Evolutionary conservation across 2,888 invertebrate species (phyloP).

Genomic region (Ectropis crepuscularia): DNA sequence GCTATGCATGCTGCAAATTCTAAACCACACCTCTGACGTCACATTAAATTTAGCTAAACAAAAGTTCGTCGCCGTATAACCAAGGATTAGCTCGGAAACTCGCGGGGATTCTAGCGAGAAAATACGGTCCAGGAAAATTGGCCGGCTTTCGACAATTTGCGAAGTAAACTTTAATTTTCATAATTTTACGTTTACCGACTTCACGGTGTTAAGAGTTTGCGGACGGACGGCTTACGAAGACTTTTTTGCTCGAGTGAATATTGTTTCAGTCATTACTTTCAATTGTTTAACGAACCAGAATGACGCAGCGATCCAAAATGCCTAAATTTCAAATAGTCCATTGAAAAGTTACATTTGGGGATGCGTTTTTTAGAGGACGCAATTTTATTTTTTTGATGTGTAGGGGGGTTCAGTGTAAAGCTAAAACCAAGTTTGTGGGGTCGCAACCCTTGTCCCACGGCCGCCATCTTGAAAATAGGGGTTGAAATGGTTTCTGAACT

Average conservation of each 20-base stretch:
- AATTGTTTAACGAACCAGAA: constrained; percentile 11
- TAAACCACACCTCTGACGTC: neutral
- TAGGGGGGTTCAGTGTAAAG: too few species aligned
- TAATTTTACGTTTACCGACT: constrained; percentile 30
- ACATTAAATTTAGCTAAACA: constrained; percentile 26
- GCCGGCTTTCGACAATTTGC: constrained; percentile 32
- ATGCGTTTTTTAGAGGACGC: too few species aligned
- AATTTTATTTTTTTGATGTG: too few species aligned
- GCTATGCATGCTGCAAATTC: neutral
- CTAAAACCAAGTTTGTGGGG: too few species aligned
- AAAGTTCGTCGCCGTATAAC: constrained; percentile 18
- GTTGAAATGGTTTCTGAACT: neutral
- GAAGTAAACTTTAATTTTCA: constrained; percentile 37
- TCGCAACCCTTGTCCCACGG: too few species aligned
- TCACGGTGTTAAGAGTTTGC: constrained; percentile 13
- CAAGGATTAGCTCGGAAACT: constrained; percentile 20
- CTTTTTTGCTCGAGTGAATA: constrained; percentile 9
- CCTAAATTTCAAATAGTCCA: neutral
- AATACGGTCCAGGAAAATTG: constrained; percentile 37
- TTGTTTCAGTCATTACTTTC: constrained; percentile 8
- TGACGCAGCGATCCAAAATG: neutral
- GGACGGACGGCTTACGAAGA: constrained; percentile 4
- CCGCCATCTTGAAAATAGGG: too few species aligned
- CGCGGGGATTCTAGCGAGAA: constrained; percentile 32
- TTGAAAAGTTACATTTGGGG: too few species aligned